Percentiles rank a stretch among this genome's conserved stretches.
These are phyloP conservation scores for Hypercompe scribonia DNA, from an alignment of 2,888 invertebrate species.

Conservation along the genomic window DNA sequence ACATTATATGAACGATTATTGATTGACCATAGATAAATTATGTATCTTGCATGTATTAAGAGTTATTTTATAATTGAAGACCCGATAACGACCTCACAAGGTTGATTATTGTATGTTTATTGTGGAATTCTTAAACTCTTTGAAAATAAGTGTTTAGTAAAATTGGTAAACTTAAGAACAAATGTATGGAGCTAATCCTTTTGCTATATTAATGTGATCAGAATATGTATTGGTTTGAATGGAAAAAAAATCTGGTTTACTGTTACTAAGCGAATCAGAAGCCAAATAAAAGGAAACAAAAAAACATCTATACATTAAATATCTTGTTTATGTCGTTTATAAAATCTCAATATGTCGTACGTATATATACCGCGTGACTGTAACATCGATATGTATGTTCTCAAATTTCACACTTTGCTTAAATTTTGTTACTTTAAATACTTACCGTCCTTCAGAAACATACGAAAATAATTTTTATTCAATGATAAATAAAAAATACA, in stretches of 20 bases:
- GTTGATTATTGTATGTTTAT: not conserved
- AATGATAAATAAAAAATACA: not conserved
- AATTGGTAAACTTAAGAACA: not conserved
- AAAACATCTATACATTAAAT: not conserved
- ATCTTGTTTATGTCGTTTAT: not conserved
- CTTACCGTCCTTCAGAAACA: not conserved
- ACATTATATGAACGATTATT: not conserved
- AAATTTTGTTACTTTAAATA: not conserved
- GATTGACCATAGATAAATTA: not conserved
- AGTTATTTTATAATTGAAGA: not conserved
- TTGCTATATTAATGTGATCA: not conserved
- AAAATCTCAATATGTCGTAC: not conserved
- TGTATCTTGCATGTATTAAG: not conserved
- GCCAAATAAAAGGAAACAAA: not conserved
- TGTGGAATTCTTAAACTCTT: not conserved
- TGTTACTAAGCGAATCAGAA: not conserved
- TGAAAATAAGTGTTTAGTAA: not conserved
- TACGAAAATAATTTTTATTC: not conserved
- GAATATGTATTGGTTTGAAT: not conserved
- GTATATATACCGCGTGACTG: no score
- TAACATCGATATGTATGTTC: no score
- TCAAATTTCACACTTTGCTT: no score
- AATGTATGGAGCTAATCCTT: not conserved
- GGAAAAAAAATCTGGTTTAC: not conserved
- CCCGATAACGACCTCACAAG: not conserved